Conservation (phyloP, 1,140 invertebrate species). For the Neodiprion lecontei region DNA sequence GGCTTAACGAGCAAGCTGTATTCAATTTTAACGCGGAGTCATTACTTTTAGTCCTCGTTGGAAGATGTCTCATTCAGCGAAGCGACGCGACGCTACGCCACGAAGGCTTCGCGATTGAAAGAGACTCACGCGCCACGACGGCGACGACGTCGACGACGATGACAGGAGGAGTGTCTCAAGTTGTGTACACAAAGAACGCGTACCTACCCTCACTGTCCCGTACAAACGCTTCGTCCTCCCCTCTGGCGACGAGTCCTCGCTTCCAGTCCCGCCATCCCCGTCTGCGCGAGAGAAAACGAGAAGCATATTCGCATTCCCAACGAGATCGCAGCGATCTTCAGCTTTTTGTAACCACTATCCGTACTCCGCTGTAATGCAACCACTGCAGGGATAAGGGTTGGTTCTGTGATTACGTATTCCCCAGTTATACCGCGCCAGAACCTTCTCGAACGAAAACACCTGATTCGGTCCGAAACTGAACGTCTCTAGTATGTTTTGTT, state of each 20-base stretch:
- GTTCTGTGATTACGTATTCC: no score
- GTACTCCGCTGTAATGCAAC: no score
- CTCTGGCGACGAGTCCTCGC: neutral
- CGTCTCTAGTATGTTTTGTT: no score
- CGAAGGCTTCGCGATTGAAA: neutral
- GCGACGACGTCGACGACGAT: neutral
- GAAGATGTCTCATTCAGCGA: neutral
- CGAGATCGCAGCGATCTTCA: neutral
- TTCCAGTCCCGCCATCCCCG: neutral
- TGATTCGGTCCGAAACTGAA: no score
- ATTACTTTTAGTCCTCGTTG: neutral
- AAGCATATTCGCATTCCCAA: neutral
- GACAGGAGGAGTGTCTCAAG: conserved; percentile 4
- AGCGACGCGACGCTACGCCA: neutral
- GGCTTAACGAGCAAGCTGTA: conserved; percentile 4
- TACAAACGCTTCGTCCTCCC: neutral
- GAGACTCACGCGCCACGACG: neutral
- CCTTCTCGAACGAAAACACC: no score
- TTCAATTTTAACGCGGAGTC: conserved; percentile 4
- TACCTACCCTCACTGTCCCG: neutral
- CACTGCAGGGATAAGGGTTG: no score
- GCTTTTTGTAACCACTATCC: neutral
- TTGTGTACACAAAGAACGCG: neutral
- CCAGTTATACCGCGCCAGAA: no score
- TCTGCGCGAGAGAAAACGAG: no score